Conservation (phyloP, 2,888 invertebrate genomes). For the Rhagium mordax region DNA sequence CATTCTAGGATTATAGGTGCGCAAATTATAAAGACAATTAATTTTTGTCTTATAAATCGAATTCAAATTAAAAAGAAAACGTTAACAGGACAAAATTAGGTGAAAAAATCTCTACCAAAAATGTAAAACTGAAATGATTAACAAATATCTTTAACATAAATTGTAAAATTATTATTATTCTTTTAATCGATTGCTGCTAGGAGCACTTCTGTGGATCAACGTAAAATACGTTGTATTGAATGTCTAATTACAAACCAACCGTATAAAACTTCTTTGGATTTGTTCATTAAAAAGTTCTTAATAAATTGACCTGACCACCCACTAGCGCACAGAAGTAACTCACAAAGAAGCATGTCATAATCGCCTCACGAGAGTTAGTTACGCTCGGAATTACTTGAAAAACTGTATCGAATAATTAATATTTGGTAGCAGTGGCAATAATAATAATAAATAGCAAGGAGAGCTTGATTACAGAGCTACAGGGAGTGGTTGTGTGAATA, state of each 20-base stretch:
- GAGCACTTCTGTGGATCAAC: not conserved
- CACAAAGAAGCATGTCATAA: not conserved
- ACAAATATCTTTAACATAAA: no score
- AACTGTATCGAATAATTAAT: slow-evolving; percentile 21
- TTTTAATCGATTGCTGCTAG: not conserved
- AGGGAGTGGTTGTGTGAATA: slow-evolving; percentile 18
- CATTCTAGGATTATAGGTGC: no score
- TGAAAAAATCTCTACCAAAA: no score
- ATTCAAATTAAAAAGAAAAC: no score
- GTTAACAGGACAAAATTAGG: no score
- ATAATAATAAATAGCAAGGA: slow-evolving; percentile 19
- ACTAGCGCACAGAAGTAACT: not conserved
- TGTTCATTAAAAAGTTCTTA: slow-evolving; percentile 2
- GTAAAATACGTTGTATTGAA: not conserved
- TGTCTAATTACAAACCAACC: not conserved
- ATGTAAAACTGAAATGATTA: no score
- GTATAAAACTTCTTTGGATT: slow-evolving; percentile 7
- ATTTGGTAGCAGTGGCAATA: slow-evolving; percentile 19
- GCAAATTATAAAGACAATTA: no score
- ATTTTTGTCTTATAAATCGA: no score
- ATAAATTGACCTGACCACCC: slow-evolving; percentile 6
- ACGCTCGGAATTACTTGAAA: slow-evolving; percentile 6
- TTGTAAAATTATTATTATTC: not conserved
- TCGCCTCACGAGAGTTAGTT: slow-evolving; percentile 3
- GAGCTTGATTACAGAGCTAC: slow-evolving; percentile 15